phyloP scores from a whole-genome alignment of 2,797 vertebrate genomes.

The Chelon labrosus region DNA sequence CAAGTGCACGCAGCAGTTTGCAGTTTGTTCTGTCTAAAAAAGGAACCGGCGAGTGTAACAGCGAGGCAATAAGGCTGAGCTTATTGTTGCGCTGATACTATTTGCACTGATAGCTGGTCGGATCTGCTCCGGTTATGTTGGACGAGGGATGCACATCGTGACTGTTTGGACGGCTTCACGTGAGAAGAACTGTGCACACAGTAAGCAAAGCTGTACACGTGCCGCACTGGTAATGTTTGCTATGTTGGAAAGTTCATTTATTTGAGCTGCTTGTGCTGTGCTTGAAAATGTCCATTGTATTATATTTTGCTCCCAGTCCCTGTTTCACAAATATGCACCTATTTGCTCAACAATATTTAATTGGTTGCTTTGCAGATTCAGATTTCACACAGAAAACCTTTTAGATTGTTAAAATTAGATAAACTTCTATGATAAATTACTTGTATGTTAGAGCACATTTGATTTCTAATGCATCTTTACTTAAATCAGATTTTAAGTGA shows the following conservation, averaged over 20 bases:
- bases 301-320: background rate
- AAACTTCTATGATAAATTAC: background rate
- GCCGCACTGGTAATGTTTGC: background rate
- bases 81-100: conserved; percentile 51
- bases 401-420: background rate
- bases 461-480: background rate
- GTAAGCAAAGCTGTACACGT: background rate
- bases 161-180: background rate
- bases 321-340: too few relatives aligned
- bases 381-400: background rate
- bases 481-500: background rate
- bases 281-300: background rate
- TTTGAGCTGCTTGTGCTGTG: background rate
- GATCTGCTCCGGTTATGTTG: conserved; percentile 39
- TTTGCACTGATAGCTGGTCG: conserved; percentile 29
- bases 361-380: background rate
- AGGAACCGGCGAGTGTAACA: conserved; percentile 53
- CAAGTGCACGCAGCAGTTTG: conserved; percentile 31
- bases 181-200: background rate
- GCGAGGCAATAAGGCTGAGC: conserved; percentile 42
- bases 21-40: conserved; percentile 54
- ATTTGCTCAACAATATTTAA: background rate
- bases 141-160: background rate
- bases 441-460: background rate
- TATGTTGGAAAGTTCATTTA: background rate